phyloP scores from a whole-genome alignment of 2,888 invertebrate genomes.

The Plebejus argus region DNA sequence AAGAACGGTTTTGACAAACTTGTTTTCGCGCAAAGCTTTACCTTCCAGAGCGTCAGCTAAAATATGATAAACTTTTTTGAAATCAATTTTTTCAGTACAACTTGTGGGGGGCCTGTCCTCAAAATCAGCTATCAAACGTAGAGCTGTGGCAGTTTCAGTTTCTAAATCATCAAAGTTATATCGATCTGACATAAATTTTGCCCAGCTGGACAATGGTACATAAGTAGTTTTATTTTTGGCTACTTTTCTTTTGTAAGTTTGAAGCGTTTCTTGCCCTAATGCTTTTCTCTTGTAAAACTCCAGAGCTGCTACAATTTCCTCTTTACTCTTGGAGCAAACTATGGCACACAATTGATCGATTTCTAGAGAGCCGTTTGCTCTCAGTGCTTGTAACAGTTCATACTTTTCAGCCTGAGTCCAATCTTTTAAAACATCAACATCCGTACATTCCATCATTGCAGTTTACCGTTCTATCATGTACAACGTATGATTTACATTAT shows the following conservation, averaged over 20 bases:
- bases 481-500: not conserved
- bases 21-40: constrained; percentile 54
- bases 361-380: constrained; percentile 49
- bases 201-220: constrained; percentile 61
- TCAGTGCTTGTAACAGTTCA: constrained; percentile 53
- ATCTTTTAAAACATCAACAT: constrained; percentile 42
- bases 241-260: constrained; percentile 37
- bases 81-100: constrained; percentile 56
- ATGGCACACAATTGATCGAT: constrained; percentile 47
- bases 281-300: constrained; percentile 53
- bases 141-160: constrained; percentile 59
- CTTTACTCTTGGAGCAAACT: constrained; percentile 51
- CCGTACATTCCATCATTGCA: constrained; percentile 14
- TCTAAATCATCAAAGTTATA: constrained; percentile 54
- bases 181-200: constrained; percentile 56
- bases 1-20: constrained; percentile 48
- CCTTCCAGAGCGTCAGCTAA: constrained; percentile 70
- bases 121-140: constrained; percentile 65
- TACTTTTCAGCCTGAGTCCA: constrained; percentile 65
- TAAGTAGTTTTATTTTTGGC: constrained; percentile 42
- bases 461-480: not conserved
- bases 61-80: constrained; percentile 58
- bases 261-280: constrained; percentile 38
- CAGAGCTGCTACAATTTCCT: constrained; percentile 54
- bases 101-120: constrained; percentile 56